phyloP scores from a whole-genome alignment of 92 coral and sea anemone species.

The Bergia sp. region DNA sequence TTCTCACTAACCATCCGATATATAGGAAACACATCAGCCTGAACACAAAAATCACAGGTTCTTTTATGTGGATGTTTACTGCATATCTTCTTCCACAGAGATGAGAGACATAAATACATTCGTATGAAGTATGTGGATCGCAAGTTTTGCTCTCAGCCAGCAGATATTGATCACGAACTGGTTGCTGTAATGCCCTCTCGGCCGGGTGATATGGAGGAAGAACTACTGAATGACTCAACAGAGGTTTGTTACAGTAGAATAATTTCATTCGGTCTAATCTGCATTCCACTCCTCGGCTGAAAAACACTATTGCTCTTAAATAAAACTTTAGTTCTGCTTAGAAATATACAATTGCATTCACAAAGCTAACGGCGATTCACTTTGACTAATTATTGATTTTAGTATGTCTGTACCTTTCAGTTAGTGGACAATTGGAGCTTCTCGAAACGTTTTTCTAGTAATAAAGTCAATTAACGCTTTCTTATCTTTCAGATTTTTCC shows the following conservation, averaged over 20 bases:
- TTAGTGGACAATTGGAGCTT: background rate
- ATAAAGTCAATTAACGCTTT: background rate
- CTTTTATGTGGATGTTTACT: too few relatives aligned
- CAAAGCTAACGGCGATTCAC: too few relatives aligned
- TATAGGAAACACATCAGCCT: too few relatives aligned
- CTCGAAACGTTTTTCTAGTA: background rate
- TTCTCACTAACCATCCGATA: too few relatives aligned
- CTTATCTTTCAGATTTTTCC: constrained; percentile 13
- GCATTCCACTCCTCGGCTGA: too few relatives aligned
- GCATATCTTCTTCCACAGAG: constrained; percentile 56
- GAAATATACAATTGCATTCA: too few relatives aligned
- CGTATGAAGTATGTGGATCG: constrained; percentile 85
- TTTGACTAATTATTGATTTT: too few relatives aligned
- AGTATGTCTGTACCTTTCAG: background rate
- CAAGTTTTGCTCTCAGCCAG: constrained; percentile 62
- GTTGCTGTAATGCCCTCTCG: constrained; percentile 67
- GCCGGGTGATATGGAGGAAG: constrained; percentile 92
- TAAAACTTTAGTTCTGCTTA: too few relatives aligned
- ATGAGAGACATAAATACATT: constrained; percentile 82
- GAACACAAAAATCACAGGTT: too few relatives aligned
- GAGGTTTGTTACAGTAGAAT: constrained; percentile 61
- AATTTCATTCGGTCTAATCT: background rate
- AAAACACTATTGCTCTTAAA: too few relatives aligned
- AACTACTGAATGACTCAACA: constrained; percentile 82
- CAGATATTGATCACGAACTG: constrained; percentile 77